These are phyloP conservation scores for Dicycla oo DNA, from an alignment of 2,888 invertebrate genomes.

Conservation along the genomic window DNA sequence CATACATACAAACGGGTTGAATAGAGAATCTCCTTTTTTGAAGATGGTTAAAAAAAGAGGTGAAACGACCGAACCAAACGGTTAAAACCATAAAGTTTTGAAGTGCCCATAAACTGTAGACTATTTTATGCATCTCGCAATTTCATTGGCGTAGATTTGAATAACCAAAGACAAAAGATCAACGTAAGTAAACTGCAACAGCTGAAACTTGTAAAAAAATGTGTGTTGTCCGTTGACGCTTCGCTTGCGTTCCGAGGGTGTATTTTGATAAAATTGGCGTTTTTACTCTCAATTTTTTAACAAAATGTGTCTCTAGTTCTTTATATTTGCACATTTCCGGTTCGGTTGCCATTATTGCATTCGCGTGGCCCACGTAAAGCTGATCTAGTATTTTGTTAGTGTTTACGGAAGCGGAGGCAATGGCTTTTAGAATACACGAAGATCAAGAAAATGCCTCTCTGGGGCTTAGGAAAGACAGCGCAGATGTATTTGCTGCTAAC, in stretches of 20 bases:
- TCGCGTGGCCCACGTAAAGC: slow-evolving; percentile 70
- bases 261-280: slow-evolving; percentile 72
- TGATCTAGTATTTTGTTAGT: slow-evolving; percentile 75
- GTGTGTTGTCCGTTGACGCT: slow-evolving; percentile 88
- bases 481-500: slow-evolving; percentile 85
- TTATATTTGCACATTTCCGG: slow-evolving; percentile 69
- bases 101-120: slow-evolving; percentile 20
- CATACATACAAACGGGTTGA: too few species aligned
- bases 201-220: slow-evolving; percentile 87
- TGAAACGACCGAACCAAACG: slow-evolving; percentile 20
- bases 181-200: slow-evolving; percentile 86
- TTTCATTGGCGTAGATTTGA: slow-evolving; percentile 83
- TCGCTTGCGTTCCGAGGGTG: slow-evolving; percentile 81
- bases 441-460: slow-evolving; percentile 93
- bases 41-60: not conserved
- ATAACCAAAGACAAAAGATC: slow-evolving; percentile 81
- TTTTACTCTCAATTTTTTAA: slow-evolving; percentile 75
- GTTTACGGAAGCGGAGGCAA: slow-evolving; percentile 87
- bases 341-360: slow-evolving; percentile 74
- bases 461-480: slow-evolving; percentile 89
- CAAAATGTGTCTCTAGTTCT: slow-evolving; percentile 78
- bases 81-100: slow-evolving; percentile 28
- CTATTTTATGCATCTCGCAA: slow-evolving; percentile 9
- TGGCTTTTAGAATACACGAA: slow-evolving; percentile 95
- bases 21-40: too few species aligned